phyloP scores from a whole-genome alignment of 2,888 invertebrate genomes.

The Ichneumoninae sp. region DNA sequence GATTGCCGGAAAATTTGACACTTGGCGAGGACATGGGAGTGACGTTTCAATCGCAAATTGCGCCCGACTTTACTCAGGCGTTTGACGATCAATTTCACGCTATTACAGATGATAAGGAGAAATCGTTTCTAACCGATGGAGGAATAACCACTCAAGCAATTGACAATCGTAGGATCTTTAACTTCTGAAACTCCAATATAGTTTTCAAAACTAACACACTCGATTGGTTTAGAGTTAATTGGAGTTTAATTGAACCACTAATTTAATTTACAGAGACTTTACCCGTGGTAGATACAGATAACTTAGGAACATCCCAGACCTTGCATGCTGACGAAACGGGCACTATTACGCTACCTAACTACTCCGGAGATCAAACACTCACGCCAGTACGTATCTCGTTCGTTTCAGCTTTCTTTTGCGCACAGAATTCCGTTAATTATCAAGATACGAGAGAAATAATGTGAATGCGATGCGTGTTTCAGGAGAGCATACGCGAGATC shows the following conservation, averaged over 20 bases:
- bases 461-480: conserved; percentile 27
- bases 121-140: conserved; percentile 68
- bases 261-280: conserved; percentile 73
- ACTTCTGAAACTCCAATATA: neutral
- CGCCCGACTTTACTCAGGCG: conserved; percentile 74
- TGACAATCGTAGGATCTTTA: conserved; percentile 70
- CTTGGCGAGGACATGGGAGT: conserved; percentile 72
- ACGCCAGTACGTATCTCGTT: conserved; percentile 77
- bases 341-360: conserved; percentile 81
- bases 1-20: conserved; percentile 70
- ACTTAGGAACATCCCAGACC: conserved; percentile 78
- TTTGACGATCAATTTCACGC: conserved; percentile 75
- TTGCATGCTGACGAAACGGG: conserved; percentile 82
- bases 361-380: conserved; percentile 80
- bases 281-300: conserved; percentile 71
- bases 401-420: conserved; percentile 5
- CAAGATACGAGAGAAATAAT: neutral
- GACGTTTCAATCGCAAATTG: conserved; percentile 75
- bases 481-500: conserved; percentile 83
- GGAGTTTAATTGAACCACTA: conserved; percentile 45
- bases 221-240: conserved; percentile 13
- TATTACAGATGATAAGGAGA: conserved; percentile 72
- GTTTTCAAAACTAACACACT: conserved; percentile 31
- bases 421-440: neutral
- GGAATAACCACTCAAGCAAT: conserved; percentile 58